These are phyloP conservation scores for Apodemia mormo DNA, from an alignment of 2,888 invertebrate genomes.

Conservation along the genomic window DNA sequence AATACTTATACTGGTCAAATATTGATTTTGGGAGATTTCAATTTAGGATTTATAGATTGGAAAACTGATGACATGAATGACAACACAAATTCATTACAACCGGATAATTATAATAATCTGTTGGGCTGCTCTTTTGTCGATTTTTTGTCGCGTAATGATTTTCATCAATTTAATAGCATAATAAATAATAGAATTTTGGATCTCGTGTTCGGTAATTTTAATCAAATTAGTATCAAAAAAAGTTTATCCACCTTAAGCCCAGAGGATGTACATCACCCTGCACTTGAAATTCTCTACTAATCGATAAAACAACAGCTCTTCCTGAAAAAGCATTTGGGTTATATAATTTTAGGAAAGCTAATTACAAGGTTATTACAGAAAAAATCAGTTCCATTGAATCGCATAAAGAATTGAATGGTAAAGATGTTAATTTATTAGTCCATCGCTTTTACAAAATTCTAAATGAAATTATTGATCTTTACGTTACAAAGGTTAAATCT, in stretches of 20 bases:
- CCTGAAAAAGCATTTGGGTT: neutral
- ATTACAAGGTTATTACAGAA: constrained; percentile 1
- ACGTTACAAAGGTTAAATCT: constrained; percentile 6
- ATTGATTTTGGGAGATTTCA: constrained; percentile 25
- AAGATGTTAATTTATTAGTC: constrained; percentile 15
- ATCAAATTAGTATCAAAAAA: neutral
- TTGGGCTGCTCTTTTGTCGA: constrained; percentile 15
- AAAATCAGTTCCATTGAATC: constrained; percentile 9
- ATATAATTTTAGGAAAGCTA: constrained; percentile 18
- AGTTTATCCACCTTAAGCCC: neutral
- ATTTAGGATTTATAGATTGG: constrained; percentile 22
- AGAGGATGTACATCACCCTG: constrained; percentile 17
- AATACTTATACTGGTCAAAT: constrained; percentile 12
- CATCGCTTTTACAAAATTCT: constrained; percentile 8
- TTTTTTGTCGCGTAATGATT: constrained; percentile 13
- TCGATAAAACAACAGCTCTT: too few relatives aligned
- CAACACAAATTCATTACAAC: neutral
- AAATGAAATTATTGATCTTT: constrained; percentile 7
- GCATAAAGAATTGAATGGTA: neutral
- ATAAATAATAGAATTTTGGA: constrained; percentile 17
- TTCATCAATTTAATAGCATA: constrained; percentile 14
- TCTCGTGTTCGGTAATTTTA: constrained; percentile 8
- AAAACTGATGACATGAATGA: neutral
- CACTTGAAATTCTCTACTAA: constrained; percentile 14
- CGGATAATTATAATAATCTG: neutral